Evolutionary conservation across 2,888 invertebrate genomes (phyloP).

Genomic region (Keiferia lycopersicella): DNA sequence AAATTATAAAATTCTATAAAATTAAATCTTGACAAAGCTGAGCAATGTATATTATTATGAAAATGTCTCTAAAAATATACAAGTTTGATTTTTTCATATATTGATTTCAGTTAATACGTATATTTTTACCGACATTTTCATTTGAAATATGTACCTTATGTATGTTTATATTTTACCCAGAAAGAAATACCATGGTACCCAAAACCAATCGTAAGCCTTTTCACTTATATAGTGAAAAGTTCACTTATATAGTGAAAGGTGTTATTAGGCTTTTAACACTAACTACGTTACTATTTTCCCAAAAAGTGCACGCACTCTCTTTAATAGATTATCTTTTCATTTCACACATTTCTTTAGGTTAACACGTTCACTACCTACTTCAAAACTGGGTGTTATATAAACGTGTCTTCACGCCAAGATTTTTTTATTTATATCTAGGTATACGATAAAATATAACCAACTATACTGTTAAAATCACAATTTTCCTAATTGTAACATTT

Average conservation of each 20-base stretch:
- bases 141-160: not conserved
- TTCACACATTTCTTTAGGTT: not conserved
- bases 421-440: constrained; percentile 53
- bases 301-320: not conserved
- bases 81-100: not conserved
- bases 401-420: not conserved
- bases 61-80: not conserved
- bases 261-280: not conserved
- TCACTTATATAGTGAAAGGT: not conserved
- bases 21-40: too few relatives aligned
- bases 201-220: not conserved
- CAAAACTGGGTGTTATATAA: not conserved
- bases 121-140: constrained; percentile 1
- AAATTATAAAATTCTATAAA: too few relatives aligned
- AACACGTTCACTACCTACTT: constrained; percentile 2
- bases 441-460: constrained; percentile 73
- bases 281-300: not conserved
- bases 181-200: not conserved
- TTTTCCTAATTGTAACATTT: constrained; percentile 76
- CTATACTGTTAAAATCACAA: constrained; percentile 79
- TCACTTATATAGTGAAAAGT: not conserved
- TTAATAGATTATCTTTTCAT: not conserved
- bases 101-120: not conserved
- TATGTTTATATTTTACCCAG: constrained; percentile 1
- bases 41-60: not conserved